Evolutionary conservation across 2,888 invertebrate genomes (phyloP).

Genomic region (Sphecodes monilicornis): DNA sequence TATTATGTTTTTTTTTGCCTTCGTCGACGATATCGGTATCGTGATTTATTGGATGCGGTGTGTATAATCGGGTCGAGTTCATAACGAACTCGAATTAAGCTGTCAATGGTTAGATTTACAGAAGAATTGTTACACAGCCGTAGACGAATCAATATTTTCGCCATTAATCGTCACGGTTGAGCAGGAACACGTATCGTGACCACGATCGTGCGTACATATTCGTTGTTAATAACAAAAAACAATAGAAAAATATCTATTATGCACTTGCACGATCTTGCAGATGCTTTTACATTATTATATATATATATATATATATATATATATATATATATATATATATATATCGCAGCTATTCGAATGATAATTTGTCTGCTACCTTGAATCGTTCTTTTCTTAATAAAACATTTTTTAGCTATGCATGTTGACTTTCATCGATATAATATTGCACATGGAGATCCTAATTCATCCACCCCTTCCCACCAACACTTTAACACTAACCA

Average conservation of each 20-base stretch:
- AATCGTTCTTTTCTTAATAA: no score
- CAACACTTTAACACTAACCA: no score
- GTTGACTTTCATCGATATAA: no score
- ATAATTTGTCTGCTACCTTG: no score
- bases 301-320: no score
- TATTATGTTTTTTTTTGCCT: slow-evolving; percentile 5
- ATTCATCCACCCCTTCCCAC: no score
- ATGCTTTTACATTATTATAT: background rate
- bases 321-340: no score
- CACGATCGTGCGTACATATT: background rate
- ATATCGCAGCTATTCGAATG: no score
- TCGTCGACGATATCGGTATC: background rate
- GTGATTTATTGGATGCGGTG: background rate
- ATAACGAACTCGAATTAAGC: slow-evolving; percentile 10
- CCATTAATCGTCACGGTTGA: slow-evolving; percentile 14
- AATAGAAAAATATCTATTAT: background rate
- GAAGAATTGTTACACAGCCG: slow-evolving; percentile 1
- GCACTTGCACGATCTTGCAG: background rate
- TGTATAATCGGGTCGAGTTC: background rate
- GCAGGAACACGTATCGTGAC: background rate
- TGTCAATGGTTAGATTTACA: slow-evolving; percentile 17
- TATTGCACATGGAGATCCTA: no score
- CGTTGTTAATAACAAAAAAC: background rate
- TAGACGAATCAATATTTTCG: background rate
- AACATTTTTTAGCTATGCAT: no score